phyloP scores from a whole-genome alignment of 2,888 invertebrate species.

The Crocallis elinguaria region DNA sequence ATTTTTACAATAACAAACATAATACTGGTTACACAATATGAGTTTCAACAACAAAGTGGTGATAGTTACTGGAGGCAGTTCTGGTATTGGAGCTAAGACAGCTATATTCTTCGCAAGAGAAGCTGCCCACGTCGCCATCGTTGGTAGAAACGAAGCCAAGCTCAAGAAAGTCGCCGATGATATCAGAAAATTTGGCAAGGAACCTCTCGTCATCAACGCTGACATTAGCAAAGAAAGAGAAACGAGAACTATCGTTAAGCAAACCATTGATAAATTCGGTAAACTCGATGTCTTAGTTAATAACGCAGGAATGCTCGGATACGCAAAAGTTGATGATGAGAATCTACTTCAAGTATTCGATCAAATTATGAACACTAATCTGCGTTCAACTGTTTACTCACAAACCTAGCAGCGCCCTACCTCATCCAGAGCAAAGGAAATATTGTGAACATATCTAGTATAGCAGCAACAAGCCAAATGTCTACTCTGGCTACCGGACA shows the following conservation, averaged over 20 bases:
- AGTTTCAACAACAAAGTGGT: constrained; percentile 47
- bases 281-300: constrained; percentile 56
- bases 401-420: constrained; percentile 47
- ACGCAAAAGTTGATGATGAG: constrained; percentile 35
- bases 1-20: too few species aligned
- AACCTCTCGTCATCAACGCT: constrained; percentile 44
- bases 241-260: constrained; percentile 38
- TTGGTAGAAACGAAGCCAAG: constrained; percentile 48
- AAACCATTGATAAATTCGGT: constrained; percentile 48
- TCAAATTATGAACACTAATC: constrained; percentile 47
- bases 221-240: constrained; percentile 52
- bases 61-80: constrained; percentile 50
- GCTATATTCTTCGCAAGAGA: constrained; percentile 47
- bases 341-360: constrained; percentile 49
- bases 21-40: too few species aligned
- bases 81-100: constrained; percentile 52
- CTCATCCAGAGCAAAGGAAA: constrained; percentile 52
- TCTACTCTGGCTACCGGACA: neutral
- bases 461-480: constrained; percentile 26
- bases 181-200: constrained; percentile 38
- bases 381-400: constrained; percentile 48
- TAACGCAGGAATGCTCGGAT: constrained; percentile 49
- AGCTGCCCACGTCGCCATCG: constrained; percentile 48
- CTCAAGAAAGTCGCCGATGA: constrained; percentile 38
- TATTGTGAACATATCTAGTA: constrained; percentile 59